Evolutionary conservation across 1,140 invertebrate genomes (phyloP).

Genomic region (Drosophila bipectinata): DNA sequence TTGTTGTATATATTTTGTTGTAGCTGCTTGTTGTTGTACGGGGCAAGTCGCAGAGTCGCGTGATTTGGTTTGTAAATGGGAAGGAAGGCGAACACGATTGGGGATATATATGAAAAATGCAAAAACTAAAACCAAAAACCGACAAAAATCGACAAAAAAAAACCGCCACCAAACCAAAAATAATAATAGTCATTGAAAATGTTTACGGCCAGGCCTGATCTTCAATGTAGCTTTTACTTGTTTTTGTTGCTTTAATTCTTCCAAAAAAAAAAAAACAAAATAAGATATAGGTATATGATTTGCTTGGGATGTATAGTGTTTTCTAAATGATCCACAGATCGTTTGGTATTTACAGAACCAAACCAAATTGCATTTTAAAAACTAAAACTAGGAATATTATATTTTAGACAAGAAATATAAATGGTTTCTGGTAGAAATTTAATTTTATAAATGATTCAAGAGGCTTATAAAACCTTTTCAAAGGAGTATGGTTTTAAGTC

Average conservation of each 20-base stretch:
- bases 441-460: too few relatives aligned
- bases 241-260: conserved; percentile 39
- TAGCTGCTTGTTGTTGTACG: conserved; percentile 34
- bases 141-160: conserved; percentile 62
- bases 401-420: too few relatives aligned
- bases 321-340: conserved; percentile 15
- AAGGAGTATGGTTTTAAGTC: too few relatives aligned
- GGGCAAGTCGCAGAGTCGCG: conserved; percentile 68
- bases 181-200: conserved; percentile 81
- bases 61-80: conserved; percentile 81
- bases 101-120: conserved; percentile 49
- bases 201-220: conserved; percentile 60
- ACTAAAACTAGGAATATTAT: too few relatives aligned
- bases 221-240: conserved; percentile 15
- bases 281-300: not conserved
- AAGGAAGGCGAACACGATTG: conserved; percentile 26
- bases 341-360: conserved; percentile 8
- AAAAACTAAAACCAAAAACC: conserved; percentile 70
- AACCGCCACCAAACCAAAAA: conserved; percentile 52
- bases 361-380: conserved; percentile 16
- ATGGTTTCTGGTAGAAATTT: not conserved
- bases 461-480: too few relatives aligned
- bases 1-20: conserved; percentile 2
- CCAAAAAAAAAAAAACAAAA: conserved; percentile 40
- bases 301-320: not conserved